phyloP scores from a whole-genome alignment of 1,140 invertebrate species.

The Neuroterus valhalla region DNA sequence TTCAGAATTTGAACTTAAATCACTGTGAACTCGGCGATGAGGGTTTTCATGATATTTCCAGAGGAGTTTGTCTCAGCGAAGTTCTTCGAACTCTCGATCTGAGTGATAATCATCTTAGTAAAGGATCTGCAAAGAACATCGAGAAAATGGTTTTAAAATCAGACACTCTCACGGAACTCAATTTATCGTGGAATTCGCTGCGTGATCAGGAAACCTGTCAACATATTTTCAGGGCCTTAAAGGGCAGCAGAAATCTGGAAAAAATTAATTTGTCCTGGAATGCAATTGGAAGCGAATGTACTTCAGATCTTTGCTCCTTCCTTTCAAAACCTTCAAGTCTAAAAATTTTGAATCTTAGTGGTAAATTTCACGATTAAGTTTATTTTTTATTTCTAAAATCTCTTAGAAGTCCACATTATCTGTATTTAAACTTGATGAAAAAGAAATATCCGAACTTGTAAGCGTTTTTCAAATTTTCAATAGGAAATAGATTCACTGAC shows the following conservation, averaged over 20 bases:
- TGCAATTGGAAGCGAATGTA: slow-evolving; percentile 53
- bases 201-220: slow-evolving; percentile 56
- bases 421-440: too few species aligned
- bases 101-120: slow-evolving; percentile 67
- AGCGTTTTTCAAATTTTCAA: not conserved
- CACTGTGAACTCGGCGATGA: slow-evolving; percentile 69
- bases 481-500: slow-evolving; percentile 64
- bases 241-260: slow-evolving; percentile 53
- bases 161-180: slow-evolving; percentile 62
- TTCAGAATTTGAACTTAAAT: slow-evolving; percentile 70
- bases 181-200: slow-evolving; percentile 74
- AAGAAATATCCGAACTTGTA: too few species aligned
- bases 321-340: slow-evolving; percentile 48
- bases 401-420: too few species aligned
- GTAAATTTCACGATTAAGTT: slow-evolving; percentile 48
- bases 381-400: slow-evolving; percentile 27
- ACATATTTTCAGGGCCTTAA: slow-evolving; percentile 58
- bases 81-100: slow-evolving; percentile 64
- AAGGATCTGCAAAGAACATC: slow-evolving; percentile 54
- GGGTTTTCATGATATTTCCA: slow-evolving; percentile 66
- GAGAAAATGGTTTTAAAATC: slow-evolving; percentile 56
- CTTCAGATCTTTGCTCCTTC: slow-evolving; percentile 47
- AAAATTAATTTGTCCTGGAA: slow-evolving; percentile 72
- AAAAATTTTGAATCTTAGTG: slow-evolving; percentile 54
- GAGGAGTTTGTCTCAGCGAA: slow-evolving; percentile 51